phyloP scores from a whole-genome alignment of 2,888 invertebrate genomes.

The Seira musarum region DNA sequence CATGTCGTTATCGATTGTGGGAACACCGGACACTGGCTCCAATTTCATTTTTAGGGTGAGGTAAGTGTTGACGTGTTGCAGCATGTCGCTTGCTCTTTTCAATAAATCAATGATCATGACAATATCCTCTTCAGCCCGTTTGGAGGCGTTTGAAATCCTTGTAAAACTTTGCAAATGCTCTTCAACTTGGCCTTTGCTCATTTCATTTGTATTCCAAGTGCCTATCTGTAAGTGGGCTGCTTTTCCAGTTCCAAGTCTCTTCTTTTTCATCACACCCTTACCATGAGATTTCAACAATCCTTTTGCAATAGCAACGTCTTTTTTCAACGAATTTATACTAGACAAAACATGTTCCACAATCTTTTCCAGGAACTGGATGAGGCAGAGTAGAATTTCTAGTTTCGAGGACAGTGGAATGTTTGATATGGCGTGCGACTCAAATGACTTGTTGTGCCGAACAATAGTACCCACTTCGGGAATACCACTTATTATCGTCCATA shows the following conservation, averaged over 20 bases:
- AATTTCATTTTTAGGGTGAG: slow-evolving; percentile 11
- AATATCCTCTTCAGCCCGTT: neutral
- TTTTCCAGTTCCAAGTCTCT: neutral
- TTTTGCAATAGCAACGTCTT: neutral
- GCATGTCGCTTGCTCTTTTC: neutral
- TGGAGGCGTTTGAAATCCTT: neutral
- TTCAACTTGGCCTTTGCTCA: slow-evolving; percentile 5
- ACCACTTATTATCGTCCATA: slow-evolving; percentile 18
- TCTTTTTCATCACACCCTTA: no score
- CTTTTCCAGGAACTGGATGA: slow-evolving; percentile 18
- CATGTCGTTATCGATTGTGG: slow-evolving; percentile 12
- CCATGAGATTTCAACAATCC: neutral
- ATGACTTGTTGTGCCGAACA: slow-evolving; percentile 17
- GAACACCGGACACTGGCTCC: slow-evolving; percentile 8
- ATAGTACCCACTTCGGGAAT: slow-evolving; percentile 16
- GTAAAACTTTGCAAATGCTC: slow-evolving; percentile 21
- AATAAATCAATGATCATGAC: neutral
- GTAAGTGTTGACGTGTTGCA: slow-evolving; percentile 8
- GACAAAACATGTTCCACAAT: neutral
- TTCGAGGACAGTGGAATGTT: slow-evolving; percentile 25
- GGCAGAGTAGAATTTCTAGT: slow-evolving; percentile 14
- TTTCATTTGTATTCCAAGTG: neutral
- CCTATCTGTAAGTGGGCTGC: no score
- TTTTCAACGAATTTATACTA: neutral
- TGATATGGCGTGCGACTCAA: slow-evolving; percentile 29